Base-by-base conservation (phyloP, 2,888 invertebrate species). In the Troides oblongomaculatus region DNA sequence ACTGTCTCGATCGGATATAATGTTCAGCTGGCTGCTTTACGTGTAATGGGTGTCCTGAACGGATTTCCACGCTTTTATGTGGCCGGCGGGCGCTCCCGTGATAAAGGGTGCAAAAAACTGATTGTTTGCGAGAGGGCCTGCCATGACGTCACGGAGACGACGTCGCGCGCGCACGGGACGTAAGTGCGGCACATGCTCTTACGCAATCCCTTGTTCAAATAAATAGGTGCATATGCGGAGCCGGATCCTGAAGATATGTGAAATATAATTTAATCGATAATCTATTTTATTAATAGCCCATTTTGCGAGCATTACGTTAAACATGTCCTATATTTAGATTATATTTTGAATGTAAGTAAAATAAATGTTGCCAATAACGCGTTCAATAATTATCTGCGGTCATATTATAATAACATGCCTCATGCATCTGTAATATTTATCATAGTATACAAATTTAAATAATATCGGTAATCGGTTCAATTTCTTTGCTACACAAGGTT, bases 51-150 rank as follows among this genome's bases (percentile, higher is more conserved):
- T 87, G 87, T 89, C 91, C 91, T 91, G 90, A 88, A 88, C 87
- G 84, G 83, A 86, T 90, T 91, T 88, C 87, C 85, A 86, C 84
- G 80, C 89, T 91, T 92, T 90, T 92, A 92, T 90, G 90, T 88
- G 77, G 82, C 78, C 82, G 84, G 84, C 81, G 81, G 87, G 85
- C 87, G 86, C 85, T 85, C 86, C 89, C 81, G 87, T 87, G 88
- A 89, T 90, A 90, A 86, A 89, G 91, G 90, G 91, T 90, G 90
- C 86, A 90, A 92, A 91, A 92, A 91, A 89, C 85, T 72, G 86
- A 87, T 88, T 91, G 90, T 91, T 92, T 90, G 86, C 84, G 82
- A 78, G 86, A 87, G 89, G 88, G 90, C 86, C 86, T 81, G 84
- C 73, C 79, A 82, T 86, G 78, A 90, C 92, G 92, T 92, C 90